Evolutionary conservation across 2,797 vertebrate genomes (phyloP).

Genomic region (Rhinogobio ventralis): DNA sequence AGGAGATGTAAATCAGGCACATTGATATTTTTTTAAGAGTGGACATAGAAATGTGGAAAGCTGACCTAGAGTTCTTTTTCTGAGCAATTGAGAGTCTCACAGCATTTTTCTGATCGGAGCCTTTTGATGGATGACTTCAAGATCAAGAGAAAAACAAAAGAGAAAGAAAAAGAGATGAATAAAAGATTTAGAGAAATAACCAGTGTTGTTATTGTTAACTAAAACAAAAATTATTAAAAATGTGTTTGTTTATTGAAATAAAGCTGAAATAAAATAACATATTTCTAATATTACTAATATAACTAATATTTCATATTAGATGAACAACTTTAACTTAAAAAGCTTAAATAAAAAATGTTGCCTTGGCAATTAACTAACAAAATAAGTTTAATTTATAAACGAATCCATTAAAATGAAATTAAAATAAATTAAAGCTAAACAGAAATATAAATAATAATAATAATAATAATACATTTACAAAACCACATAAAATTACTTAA

Average conservation of each 20-base stretch:
- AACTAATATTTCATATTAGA: background rate
- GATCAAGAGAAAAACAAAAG: conserved; percentile 52
- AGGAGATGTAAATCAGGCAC: background rate
- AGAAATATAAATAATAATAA: background rate
- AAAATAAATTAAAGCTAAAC: background rate
- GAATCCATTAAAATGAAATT: background rate
- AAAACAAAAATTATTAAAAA: background rate
- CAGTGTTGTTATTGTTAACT: background rate
- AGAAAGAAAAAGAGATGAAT: conserved; percentile 20
- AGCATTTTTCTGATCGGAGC: conserved; percentile 83
- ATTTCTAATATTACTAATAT: background rate
- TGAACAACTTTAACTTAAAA: background rate
- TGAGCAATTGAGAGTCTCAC: conserved; percentile 84
- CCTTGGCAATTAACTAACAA: background rate
- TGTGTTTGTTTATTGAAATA: background rate
- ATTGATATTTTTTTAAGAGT: background rate
- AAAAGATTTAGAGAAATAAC: conserved; percentile 15
- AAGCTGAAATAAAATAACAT: background rate
- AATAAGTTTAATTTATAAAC: background rate
- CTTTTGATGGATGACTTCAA: conserved; percentile 72
- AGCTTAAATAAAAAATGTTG: background rate
- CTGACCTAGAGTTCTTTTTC: conserved; percentile 89
- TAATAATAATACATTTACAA: background rate
- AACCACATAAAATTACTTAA: background rate
- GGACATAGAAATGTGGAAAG: conserved; percentile 47